Percentiles rank a stretch among this genome's conserved stretches.
Evolutionary conservation across 2,113 vertebrate genomes (phyloP).

Genomic region (Aptenodytes forsteri): DNA sequence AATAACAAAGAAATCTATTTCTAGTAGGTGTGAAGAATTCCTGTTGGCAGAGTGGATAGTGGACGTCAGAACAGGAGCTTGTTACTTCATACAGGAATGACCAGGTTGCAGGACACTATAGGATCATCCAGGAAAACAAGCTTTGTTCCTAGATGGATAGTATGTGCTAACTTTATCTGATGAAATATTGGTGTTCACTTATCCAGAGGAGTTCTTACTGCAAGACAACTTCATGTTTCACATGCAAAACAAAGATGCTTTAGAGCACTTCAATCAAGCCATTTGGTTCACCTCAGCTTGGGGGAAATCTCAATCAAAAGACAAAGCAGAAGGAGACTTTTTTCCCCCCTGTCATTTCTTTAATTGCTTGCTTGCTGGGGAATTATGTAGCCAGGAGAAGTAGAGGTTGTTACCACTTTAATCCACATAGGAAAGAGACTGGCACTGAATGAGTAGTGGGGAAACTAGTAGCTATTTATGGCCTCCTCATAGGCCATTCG

Average conservation of each 20-base stretch:
- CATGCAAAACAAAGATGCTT: not conserved
- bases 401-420: not conserved
- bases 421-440: not conserved
- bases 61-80: not conserved
- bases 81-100: not conserved
- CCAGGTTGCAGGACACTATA: not conserved
- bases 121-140: not conserved
- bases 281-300: not conserved
- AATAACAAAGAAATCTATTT: not conserved
- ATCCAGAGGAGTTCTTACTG: not conserved
- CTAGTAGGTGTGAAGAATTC: not conserved
- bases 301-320: not conserved
- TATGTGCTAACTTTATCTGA: not conserved
- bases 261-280: not conserved
- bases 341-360: not conserved
- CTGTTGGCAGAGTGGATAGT: not conserved
- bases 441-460: not conserved
- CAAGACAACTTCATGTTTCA: not conserved
- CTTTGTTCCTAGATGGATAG: not conserved
- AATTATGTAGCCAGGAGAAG: not conserved
- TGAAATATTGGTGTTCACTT: not conserved
- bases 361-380: not conserved
- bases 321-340: not conserved
- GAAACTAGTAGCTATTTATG: not conserved
- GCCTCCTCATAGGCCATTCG: not conserved